Evolutionary conservation across 2,797 vertebrate genomes (phyloP).

Genomic region (Trachops cirrhosus): DNA sequence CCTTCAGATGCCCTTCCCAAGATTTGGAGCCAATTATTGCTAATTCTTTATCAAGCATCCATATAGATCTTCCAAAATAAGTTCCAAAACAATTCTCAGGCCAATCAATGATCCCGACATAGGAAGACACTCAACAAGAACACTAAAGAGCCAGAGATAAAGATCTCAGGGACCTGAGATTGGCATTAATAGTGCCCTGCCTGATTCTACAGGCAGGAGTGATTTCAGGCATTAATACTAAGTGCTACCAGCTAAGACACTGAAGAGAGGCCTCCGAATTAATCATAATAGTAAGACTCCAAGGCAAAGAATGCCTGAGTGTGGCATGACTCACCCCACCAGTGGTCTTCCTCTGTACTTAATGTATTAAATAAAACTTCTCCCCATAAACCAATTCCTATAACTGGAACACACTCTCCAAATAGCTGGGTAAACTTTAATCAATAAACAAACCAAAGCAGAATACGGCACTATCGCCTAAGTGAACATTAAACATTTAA

Average conservation of each 20-base stretch:
- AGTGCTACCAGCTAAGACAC: not conserved
- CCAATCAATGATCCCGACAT: not conserved
- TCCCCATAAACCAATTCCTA: conserved; percentile 35
- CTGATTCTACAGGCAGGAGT: not conserved
- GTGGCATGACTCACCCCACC: not conserved
- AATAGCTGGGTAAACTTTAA: conserved; percentile 58
- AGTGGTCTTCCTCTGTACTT: not conserved
- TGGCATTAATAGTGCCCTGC: rapidly evolving
- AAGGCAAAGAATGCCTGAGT: not conserved
- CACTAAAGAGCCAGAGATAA: not conserved
- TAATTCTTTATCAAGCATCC: not conserved
- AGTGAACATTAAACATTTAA: conserved; percentile 66
- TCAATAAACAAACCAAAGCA: conserved; percentile 62
- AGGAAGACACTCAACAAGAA: not conserved
- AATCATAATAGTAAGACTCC: not conserved
- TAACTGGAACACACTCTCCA: not conserved
- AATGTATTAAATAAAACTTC: not conserved
- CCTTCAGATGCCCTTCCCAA: not conserved
- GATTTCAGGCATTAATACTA: not conserved
- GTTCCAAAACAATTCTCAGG: not conserved
- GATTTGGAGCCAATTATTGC: not conserved
- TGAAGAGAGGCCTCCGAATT: not conserved
- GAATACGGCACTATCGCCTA: not conserved
- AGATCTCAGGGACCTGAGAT: not conserved
- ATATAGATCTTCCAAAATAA: not conserved